These are phyloP conservation scores for Andrena fulva DNA, from an alignment of 2,888 invertebrate species.

Conservation along the genomic window DNA sequence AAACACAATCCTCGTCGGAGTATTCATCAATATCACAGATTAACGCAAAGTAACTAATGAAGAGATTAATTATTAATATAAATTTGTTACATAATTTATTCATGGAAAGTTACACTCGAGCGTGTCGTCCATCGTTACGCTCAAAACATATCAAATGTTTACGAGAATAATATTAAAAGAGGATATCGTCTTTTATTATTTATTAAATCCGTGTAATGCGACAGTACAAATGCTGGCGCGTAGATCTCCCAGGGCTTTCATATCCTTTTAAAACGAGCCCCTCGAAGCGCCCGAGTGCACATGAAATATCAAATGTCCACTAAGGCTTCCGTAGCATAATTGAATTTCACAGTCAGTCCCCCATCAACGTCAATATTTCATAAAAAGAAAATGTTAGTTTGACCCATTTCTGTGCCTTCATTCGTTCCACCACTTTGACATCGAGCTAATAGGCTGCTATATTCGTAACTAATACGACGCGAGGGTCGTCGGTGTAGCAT, in stretches of 20 bases:
- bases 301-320: conserved; percentile 55
- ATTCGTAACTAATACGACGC: conserved; percentile 32
- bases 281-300: conserved; percentile 12
- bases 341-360: conserved; percentile 47
- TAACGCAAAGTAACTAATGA: no score
- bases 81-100: no score
- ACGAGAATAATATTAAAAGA: neutral
- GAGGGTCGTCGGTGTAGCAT: conserved; percentile 33
- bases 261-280: conserved; percentile 12
- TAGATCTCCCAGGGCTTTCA: neutral
- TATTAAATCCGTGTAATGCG: conserved; percentile 1
- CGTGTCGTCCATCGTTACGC: neutral
- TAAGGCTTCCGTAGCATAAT: conserved; percentile 48
- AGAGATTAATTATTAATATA: no score
- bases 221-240: conserved; percentile 16
- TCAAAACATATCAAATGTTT: neutral
- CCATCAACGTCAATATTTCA: conserved; percentile 57
- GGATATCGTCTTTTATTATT: conserved; percentile 14
- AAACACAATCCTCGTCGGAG: neutral
- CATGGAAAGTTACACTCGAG: neutral
- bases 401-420: conserved; percentile 50
- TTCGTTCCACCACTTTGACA: conserved; percentile 30
- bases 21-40: no score
- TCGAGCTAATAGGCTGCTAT: conserved; percentile 35
- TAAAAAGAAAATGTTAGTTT: conserved; percentile 54